Base-by-base conservation (phyloP, 2,888 invertebrate genomes). In the Cremastinae sp. region DNA sequence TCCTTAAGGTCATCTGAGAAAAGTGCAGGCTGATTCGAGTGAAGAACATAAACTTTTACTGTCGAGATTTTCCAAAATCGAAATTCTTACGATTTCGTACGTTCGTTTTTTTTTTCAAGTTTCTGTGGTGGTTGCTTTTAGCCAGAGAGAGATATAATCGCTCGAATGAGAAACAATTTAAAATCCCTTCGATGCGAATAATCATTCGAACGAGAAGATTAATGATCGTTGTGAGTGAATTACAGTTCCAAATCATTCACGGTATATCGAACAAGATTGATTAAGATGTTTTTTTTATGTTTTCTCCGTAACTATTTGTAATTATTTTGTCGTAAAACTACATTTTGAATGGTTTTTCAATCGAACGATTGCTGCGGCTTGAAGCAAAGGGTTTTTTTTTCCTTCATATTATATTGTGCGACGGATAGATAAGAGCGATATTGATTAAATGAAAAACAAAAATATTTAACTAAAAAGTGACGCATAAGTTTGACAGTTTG, bases 221-320 rank as follows among this genome's bases (percentile, higher is more conserved):
- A 22, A 22, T 22, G 51, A 51, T 64, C 64, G 41, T 64, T 64
- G 62, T 39, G 49, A 64, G 51, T 39, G 64, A 53, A 51, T 51
- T 20, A 64, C 41, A 22, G 22, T 53, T 53, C 39, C 39, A 14
- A 64, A 41, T 64, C 51, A 51, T 64, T 49, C 51, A 51, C 20
- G 20, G 39, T 53, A 37, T 37, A 20, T 28, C 37, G 22, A 51
- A 39, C 10, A 37, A 37, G 35, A 49, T 47, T 62, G 62, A n/a
- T n/a, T 49, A 53, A 64, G 37, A 37, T 51, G 61, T 64, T 64
- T 51, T 64, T 51, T 37, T 37, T 18, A 39, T 64, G 39, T 64
- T 64, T 64, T 51, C 64, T 39, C 51, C 22, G 22, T 64, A 53
- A 51, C 22, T 37, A 39, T 64, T 53, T 53, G 51, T 64, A 64